Conservation (phyloP, 2,888 invertebrate genomes). For the Hermaeophaga mercurialis region DNA sequence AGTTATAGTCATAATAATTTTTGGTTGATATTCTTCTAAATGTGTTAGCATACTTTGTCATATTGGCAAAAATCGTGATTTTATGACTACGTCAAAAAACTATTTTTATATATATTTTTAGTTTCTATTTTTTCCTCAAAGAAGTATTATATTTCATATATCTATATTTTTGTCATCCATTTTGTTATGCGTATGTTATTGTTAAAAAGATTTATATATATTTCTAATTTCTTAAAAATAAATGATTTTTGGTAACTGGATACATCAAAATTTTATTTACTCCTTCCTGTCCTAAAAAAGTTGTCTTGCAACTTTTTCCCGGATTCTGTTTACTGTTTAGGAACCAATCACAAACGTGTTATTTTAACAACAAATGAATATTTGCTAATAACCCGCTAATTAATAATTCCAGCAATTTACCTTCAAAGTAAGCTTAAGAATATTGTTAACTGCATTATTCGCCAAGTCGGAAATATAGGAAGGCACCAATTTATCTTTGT, state of each 20-base stretch:
- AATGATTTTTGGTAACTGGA: conserved; percentile 24
- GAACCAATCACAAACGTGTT: too few species aligned
- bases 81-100: conserved; percentile 43
- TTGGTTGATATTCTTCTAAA: conserved; percentile 11
- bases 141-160: conserved; percentile 32
- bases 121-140: conserved; percentile 24
- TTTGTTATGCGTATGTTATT: conserved; percentile 22
- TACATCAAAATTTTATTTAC: neutral
- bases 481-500: too few species aligned
- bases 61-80: conserved; percentile 46
- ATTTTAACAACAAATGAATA: too few species aligned
- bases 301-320: too few species aligned
- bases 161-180: conserved; percentile 18
- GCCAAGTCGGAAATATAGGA: too few species aligned
- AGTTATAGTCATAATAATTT: too few species aligned
- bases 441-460: too few species aligned
- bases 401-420: too few species aligned
- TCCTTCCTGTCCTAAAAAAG: too few species aligned
- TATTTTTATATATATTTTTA: conserved; percentile 32
- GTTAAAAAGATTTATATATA: conserved; percentile 20
- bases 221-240: conserved; percentile 24
- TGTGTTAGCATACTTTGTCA: conserved; percentile 40
- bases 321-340: too few species aligned
- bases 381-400: too few species aligned
- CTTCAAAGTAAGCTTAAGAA: too few species aligned